Percentiles rank a stretch among this genome's conserved stretches.
Conservation (phyloP, 2,888 invertebrate genomes). For the Aphodius sticticus region DNA sequence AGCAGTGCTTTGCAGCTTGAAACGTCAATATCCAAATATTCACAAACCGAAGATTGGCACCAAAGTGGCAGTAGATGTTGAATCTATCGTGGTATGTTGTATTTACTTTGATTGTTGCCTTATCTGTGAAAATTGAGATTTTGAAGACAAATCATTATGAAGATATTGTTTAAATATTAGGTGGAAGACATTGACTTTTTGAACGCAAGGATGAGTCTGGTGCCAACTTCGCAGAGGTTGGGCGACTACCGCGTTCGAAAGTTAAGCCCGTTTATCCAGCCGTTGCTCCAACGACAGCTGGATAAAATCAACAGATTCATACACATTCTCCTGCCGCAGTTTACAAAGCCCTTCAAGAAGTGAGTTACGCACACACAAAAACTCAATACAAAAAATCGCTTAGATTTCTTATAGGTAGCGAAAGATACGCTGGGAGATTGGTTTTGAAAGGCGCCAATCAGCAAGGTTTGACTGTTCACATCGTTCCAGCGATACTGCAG, state of each 20-base stretch:
- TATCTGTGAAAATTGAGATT: too few species aligned
- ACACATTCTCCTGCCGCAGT: slow-evolving; percentile 55
- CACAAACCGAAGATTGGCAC: slow-evolving; percentile 65
- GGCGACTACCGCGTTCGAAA: slow-evolving; percentile 50
- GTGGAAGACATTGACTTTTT: slow-evolving; percentile 56
- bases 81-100: slow-evolving; percentile 28
- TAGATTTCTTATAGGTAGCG: slow-evolving; percentile 52
- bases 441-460: slow-evolving; percentile 51
- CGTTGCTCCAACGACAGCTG: slow-evolving; percentile 54
- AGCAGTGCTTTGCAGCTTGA: slow-evolving; percentile 76
- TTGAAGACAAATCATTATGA: too few species aligned
- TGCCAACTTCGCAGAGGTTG: slow-evolving; percentile 52
- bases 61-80: slow-evolving; percentile 34
- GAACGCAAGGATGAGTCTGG: slow-evolving; percentile 50
- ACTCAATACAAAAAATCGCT: slow-evolving; percentile 11
- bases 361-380: slow-evolving; percentile 29
- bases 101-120: neutral
- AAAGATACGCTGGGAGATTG: slow-evolving; percentile 55
- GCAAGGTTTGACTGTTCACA: slow-evolving; percentile 67
- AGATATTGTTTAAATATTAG: slow-evolving; percentile 39
- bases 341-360: slow-evolving; percentile 51
- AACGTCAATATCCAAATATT: slow-evolving; percentile 84
- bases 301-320: slow-evolving; percentile 51
- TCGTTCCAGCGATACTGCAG: slow-evolving; percentile 69
- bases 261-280: slow-evolving; percentile 51